Evolutionary conservation across 2,113 vertebrate species (phyloP).

Genomic region (Phalacrocorax pelagicus): DNA sequence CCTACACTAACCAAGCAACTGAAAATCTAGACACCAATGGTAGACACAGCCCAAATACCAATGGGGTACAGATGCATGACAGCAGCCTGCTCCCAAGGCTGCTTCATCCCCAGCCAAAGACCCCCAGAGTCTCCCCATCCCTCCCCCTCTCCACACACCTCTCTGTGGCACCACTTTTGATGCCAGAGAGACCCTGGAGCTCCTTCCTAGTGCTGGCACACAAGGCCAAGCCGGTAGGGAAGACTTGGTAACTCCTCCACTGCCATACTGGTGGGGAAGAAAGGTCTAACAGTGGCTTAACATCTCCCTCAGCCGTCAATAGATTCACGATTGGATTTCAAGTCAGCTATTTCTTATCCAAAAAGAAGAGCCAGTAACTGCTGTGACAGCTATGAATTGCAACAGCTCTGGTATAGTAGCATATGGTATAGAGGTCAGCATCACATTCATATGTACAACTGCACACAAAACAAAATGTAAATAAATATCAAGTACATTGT

Average conservation of each 20-base stretch:
- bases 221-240: background rate
- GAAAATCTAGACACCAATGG: background rate
- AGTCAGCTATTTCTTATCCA: background rate
- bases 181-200: background rate
- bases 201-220: background rate
- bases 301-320: background rate
- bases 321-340: background rate
- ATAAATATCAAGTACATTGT: background rate
- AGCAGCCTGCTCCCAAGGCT: background rate
- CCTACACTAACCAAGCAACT: background rate
- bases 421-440: background rate
- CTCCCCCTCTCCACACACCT: background rate
- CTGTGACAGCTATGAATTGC: background rate
- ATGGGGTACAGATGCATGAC: background rate
- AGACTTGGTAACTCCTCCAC: background rate
- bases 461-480: background rate
- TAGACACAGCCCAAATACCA: fast-evolving
- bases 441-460: background rate
- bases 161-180: background rate
- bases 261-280: background rate
- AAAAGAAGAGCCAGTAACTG: background rate
- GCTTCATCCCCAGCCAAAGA: background rate
- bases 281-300: background rate
- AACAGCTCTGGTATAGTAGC: background rate
- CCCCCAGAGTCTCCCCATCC: fast-evolving